phyloP scores from a whole-genome alignment of 1,140 invertebrate genomes.

The Pachyrhynchus sulphureomaculatus region DNA sequence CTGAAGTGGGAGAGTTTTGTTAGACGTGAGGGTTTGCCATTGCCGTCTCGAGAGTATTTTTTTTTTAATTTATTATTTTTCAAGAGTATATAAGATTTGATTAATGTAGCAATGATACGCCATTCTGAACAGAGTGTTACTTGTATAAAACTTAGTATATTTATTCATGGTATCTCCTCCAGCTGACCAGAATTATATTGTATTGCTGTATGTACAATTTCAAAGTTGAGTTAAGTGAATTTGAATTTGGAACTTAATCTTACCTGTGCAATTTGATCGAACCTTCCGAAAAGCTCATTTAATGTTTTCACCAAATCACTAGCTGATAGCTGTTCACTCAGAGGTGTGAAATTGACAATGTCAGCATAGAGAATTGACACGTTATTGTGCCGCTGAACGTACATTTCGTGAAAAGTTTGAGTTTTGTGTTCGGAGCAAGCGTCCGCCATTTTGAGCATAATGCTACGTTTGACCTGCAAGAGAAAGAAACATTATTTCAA shows the following conservation, averaged over 20 bases:
- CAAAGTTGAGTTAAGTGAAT: background rate
- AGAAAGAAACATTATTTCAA: slow-evolving; percentile 39
- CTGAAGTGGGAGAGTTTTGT: too few relatives aligned
- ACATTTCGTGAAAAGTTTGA: slow-evolving; percentile 92
- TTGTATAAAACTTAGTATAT: too few relatives aligned
- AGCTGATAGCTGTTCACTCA: slow-evolving; percentile 89
- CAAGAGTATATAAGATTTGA: too few relatives aligned
- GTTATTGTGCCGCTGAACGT: slow-evolving; percentile 96
- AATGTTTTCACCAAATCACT: slow-evolving; percentile 93
- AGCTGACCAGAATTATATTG: too few relatives aligned
- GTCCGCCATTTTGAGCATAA: slow-evolving; percentile 90
- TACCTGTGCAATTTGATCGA: slow-evolving; percentile 95
- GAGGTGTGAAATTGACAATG: slow-evolving; percentile 95
- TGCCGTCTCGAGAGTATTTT: too few relatives aligned
- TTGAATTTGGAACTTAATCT: slow-evolving; percentile 32
- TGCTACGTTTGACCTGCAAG: slow-evolving; percentile 85
- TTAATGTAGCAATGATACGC: too few relatives aligned
- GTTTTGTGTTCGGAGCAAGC: slow-evolving; percentile 74
- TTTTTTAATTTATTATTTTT: too few relatives aligned
- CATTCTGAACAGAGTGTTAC: too few relatives aligned
- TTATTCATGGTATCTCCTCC: too few relatives aligned
- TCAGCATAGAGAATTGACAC: slow-evolving; percentile 98
- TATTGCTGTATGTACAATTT: background rate
- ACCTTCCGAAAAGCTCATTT: slow-evolving; percentile 95
- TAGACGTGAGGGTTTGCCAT: too few relatives aligned